phyloP scores from a whole-genome alignment of 2,888 invertebrate species.

The Ectobius pallidus region DNA sequence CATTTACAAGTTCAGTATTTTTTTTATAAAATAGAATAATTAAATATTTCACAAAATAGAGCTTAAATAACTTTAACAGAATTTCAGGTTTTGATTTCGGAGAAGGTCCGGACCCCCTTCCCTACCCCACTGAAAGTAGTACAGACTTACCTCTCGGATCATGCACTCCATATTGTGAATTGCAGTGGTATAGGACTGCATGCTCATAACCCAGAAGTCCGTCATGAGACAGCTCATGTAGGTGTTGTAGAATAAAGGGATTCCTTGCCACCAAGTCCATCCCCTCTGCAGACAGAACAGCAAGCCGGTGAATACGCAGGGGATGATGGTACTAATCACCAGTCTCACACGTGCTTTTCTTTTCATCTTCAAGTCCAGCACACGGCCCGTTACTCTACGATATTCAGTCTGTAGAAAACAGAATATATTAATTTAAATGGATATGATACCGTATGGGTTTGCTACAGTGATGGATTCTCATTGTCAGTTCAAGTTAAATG shows the following conservation, averaged over 20 bases:
- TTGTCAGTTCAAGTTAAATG: no score
- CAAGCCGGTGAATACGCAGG: neutral
- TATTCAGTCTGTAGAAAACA: neutral
- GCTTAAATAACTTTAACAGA: no score
- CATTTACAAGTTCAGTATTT: no score
- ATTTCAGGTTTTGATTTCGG: no score
- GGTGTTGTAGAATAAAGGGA: neutral
- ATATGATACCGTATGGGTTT: no score
- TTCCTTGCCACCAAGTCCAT: conserved; percentile 10
- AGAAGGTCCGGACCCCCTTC: no score
- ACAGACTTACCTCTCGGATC: no score
- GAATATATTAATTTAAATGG: no score
- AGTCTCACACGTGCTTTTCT: neutral
- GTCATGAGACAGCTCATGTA: neutral
- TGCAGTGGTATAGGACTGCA: neutral
- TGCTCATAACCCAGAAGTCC: conserved; percentile 4
- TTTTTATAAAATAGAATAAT: no score
- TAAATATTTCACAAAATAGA: no score
- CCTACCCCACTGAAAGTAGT: no score
- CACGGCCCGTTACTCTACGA: neutral
- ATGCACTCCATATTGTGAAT: neutral
- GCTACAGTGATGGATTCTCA: no score
- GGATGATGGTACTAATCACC: neutral
- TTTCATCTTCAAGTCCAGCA: neutral
- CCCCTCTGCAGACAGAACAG: neutral